phyloP scores from a whole-genome alignment of 2,797 vertebrate species.

The Mormyrus hasselquistii region DNA sequence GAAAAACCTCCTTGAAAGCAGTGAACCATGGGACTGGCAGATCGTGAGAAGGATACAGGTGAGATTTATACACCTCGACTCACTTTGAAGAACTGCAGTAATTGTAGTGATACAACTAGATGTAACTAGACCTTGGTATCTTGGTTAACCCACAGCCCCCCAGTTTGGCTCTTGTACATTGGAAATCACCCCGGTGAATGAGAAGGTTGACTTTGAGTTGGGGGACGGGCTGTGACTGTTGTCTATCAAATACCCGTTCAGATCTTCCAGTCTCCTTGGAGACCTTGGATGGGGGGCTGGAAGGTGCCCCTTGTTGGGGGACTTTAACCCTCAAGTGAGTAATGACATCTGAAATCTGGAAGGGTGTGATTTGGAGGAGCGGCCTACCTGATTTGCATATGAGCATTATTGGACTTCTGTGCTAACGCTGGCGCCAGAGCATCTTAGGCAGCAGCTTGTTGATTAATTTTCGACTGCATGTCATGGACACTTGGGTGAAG shows the following conservation, averaged over 20 bases:
- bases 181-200: neutral
- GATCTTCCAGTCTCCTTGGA: neutral
- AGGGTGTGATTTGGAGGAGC: neutral
- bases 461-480: neutral
- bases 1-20: constrained; percentile 7
- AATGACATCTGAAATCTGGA: neutral
- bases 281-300: neutral
- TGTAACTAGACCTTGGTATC: neutral
- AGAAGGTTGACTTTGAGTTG: neutral
- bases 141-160: neutral
- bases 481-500: neutral
- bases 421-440: neutral
- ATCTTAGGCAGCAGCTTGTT: neutral
- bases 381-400: neutral
- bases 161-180: neutral
- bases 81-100: neutral
- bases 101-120: neutral
- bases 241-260: neutral
- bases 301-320: neutral
- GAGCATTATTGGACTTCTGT: neutral
- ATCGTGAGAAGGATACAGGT: neutral
- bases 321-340: neutral
- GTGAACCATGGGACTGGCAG: neutral
- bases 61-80: neutral
- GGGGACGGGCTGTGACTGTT: neutral